Evolutionary conservation across 2,888 invertebrate species (phyloP), one percentile per base, ranked within the genome.

Genomic region (Sesia bembeciformis): DNA sequence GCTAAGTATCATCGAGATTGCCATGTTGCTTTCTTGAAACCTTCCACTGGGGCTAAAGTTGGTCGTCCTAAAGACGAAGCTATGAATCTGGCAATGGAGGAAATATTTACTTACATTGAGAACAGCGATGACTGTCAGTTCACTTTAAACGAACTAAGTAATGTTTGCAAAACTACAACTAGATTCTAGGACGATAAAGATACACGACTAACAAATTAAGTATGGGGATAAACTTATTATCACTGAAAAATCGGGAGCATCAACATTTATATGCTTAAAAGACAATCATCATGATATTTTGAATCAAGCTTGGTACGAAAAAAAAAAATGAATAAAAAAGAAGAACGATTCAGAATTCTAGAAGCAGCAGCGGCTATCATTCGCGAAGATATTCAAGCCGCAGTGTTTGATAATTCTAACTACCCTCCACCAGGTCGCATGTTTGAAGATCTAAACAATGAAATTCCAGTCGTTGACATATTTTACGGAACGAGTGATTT

Each of bases 1-100:
- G 74, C 73, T 64, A 70, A 71, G 52, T 74, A 76, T 62, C 68
- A 75, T 64, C 39, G 54, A 6, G 58, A 67, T 63, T 76, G 71
- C 55, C 69, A 64, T 58, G 56, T 5, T 63, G 56, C 54, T 38
- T 75, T 74, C 55, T 52, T 72, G 54, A 72, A 57, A 68, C 70
- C 68, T 49, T 51, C 54, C 52, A 72, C 65, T 63, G 69, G 70
- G 39, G 56, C 8, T 72, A 65, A 70, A 70, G 53, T 65, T 40
- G 71, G 73, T 63, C 70, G 71, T 68, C 72, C 70, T 62, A 41
- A 70, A 71, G 62, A 62, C 56, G 67, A 69, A 57, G 40, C 62
- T 58, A 62, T 54, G 52, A 66, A 68, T 60, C 49, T 58, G 52
- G 71, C 67, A 56, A 72, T 77, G 70, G 66, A 74, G 56, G 68